Evolutionary conservation across 2,888 invertebrate genomes (phyloP), one percentile per base, ranked within the genome.

Genomic region (Neoascia interrupta): DNA sequence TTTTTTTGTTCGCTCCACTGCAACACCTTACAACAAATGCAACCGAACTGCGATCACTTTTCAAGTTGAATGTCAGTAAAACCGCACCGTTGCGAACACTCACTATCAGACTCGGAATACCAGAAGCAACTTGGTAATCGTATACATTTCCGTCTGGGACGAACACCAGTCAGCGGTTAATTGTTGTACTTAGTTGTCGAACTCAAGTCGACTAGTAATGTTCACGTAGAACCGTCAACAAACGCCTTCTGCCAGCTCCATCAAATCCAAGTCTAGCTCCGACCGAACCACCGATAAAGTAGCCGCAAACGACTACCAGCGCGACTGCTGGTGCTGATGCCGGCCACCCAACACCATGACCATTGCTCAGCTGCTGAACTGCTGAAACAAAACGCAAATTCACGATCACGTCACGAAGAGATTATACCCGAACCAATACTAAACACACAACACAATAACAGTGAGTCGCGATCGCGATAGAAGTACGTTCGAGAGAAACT

Each of bases 11-110:
- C 21, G n/a, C 41, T 11, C 16, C 5, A 39, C 11, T 6, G 23
- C 16, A 49, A 63, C 31, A 26, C 26, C 18, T 41, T 23, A 47
- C 36, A 23, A 66, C 45, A 60, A 79, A 68, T 60, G 49, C 61
- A 68, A 56, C 61, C 54, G 31, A 60, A 54, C 60, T 70, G 58
- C 16, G 60, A 73, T 51, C 66, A 68, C 61, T 73, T 79, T 72
- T 79, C 79, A 79, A 79, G 73, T 79, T 73, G 56, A 79, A 79
- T 79, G 79, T 73, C 73, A 73, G 73, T 68, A 79, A 61, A 54
- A 66, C 45, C 31, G 60, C 41, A 31, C 53, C 56, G 39, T 28
- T 58, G 61, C 45, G 31, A 63, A 64, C 66, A 31, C 31, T 49
- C 47, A 23, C 68, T 49, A 56, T 49, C 51, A 49, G 8, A n/a